Evolutionary conservation across 2,797 vertebrate genomes (phyloP), one percentile per base, ranked within the genome.

Genomic region (Petrocephalus sullivani): DNA sequence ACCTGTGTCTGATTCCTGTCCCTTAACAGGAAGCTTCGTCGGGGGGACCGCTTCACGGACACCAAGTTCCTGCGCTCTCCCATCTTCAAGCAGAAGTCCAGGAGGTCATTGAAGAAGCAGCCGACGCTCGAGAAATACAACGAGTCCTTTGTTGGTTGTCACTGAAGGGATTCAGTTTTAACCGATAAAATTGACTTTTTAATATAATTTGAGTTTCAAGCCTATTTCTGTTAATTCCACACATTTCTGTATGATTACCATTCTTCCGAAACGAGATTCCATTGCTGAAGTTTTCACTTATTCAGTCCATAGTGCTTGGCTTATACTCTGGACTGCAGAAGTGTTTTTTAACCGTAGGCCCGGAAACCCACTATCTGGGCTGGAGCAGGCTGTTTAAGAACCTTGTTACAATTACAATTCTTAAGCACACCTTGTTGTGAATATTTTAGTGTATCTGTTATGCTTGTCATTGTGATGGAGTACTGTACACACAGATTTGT

Each of bases 21-120:
- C 49, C 49, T 60, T 87, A 64, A 89, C 88, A 99, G 98, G 93
- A 99, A 99, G 93, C 97, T 99, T 21, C 95, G 98, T 19, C 97
- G 98, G 88, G 98, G 98, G 21, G 98, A 99, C 91, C 97, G 96
- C 21, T 97, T 96, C 92, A 99, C 98, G 86, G 98, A 99, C 91
- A 87, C 96, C 4, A 91, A 94, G 90, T 98, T 99, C 93, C 95
- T 99, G 91, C 78, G 91, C 88, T 99, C 98, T 33, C 98, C 98
- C 1, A 91, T 99, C 94, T 99, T 97, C 93, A 99, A 99, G 91
- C 90, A 93, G 89, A 96, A 93, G 75, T 94, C 94, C 8, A 92
- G 21, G 10, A 90, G 0, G 9, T 95, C 96, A 0, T 2, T 89
- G 37, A 95, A 92, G 90, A 92, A 90, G 88, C 84, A 91, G 88